Percentiles rank a stretch among this genome's conserved stretches.
phyloP scores from a whole-genome alignment of 2,888 invertebrate species.

The Acleris sparsana region DNA sequence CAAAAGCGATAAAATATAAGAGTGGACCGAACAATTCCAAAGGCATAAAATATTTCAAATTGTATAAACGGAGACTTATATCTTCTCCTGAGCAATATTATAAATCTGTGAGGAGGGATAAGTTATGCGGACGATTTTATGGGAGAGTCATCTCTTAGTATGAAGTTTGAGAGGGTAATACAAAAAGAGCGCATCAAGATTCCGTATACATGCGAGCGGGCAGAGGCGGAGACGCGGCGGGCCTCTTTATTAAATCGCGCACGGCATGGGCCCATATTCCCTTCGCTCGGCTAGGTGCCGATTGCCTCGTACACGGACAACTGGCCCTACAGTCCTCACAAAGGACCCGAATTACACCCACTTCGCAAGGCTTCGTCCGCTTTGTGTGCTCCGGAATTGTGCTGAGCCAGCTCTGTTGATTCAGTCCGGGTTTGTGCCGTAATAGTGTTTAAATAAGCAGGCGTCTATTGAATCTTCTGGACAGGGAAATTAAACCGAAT shows the following conservation, averaged over 20 bases:
- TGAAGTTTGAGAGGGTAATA: slow-evolving; percentile 57
- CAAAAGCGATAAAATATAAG: slow-evolving; percentile 45
- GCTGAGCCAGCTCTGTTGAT: slow-evolving; percentile 56
- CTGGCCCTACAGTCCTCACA: slow-evolving; percentile 49
- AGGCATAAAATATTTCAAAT: slow-evolving; percentile 39
- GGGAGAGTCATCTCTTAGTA: slow-evolving; percentile 52
- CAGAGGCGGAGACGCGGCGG: slow-evolving; percentile 39
- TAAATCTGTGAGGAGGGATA: slow-evolving; percentile 59
- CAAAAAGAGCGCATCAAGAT: slow-evolving; percentile 59
- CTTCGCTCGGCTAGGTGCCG: slow-evolving; percentile 39
- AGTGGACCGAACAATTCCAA: slow-evolving; percentile 40
- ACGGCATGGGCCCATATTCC: slow-evolving; percentile 40
- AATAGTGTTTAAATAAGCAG: slow-evolving; percentile 37
- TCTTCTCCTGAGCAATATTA: slow-evolving; percentile 39
- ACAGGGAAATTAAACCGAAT: slow-evolving; percentile 10
- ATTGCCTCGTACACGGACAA: slow-evolving; percentile 47
- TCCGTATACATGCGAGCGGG: slow-evolving; percentile 49
- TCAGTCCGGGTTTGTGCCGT: slow-evolving; percentile 41
- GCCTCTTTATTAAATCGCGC: slow-evolving; percentile 59
- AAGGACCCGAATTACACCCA: slow-evolving; percentile 64
- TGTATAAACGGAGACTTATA: slow-evolving; percentile 41
- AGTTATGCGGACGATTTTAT: slow-evolving; percentile 60
- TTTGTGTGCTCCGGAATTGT: slow-evolving; percentile 52
- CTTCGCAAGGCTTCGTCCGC: slow-evolving; percentile 50
- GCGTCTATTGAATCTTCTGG: slow-evolving; percentile 10